Evolutionary conservation across 2,797 vertebrate genomes (phyloP).

Genomic region (Gobio occitaniae): DNA sequence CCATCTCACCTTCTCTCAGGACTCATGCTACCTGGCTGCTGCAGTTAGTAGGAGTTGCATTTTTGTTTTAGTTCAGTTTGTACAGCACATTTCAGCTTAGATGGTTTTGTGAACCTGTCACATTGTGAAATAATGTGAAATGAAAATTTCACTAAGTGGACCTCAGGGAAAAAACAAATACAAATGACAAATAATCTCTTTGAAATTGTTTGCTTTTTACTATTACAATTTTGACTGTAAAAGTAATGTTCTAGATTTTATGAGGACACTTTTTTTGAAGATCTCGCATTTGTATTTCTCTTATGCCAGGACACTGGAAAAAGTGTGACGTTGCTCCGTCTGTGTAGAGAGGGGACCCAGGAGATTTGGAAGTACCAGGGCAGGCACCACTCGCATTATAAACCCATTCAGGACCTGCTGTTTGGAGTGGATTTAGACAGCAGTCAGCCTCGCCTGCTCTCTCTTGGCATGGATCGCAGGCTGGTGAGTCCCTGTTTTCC

Average conservation of each 20-base stretch:
- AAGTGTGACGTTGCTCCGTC: constrained; percentile 82
- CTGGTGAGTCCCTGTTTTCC: constrained; percentile 77
- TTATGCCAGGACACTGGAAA: constrained; percentile 82
- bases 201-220: not conserved
- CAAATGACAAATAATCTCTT: too few species aligned
- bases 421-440: constrained; percentile 88
- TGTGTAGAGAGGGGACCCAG: constrained; percentile 47
- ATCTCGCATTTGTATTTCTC: not conserved
- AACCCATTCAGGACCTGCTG: constrained; percentile 85
- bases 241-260: not conserved
- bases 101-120: not conserved
- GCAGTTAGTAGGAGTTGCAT: constrained; percentile 79
- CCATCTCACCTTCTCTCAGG: constrained; percentile 88
- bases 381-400: constrained; percentile 87
- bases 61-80: not conserved
- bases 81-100: not conserved
- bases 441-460: constrained; percentile 84
- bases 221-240: not conserved
- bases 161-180: not conserved
- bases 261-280: not conserved
- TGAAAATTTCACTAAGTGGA: not conserved
- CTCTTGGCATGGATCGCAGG: constrained; percentile 86
- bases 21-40: constrained; percentile 89
- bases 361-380: constrained; percentile 83
- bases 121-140: constrained; percentile 6